Percentiles rank a stretch among this genome's conserved stretches.
These are phyloP conservation scores for Puffinus mauretanicus DNA, from an alignment of 2,113 vertebrate species.

Conservation along the genomic window DNA sequence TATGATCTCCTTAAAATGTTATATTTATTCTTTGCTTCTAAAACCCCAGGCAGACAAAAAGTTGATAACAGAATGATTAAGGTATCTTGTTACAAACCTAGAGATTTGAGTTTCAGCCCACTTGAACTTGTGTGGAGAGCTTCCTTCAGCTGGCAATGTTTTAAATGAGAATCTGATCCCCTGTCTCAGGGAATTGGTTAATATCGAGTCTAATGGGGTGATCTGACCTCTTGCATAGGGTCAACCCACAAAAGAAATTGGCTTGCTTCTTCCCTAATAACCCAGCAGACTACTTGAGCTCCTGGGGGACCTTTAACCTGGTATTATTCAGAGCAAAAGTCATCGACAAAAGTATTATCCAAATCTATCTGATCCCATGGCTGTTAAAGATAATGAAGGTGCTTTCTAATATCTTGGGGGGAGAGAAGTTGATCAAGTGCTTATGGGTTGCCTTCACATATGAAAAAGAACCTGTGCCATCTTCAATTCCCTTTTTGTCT, in stretches of 20 bases:
- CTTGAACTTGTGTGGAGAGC: neutral
- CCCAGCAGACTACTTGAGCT: neutral
- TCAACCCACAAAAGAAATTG: neutral
- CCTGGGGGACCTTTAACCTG: neutral
- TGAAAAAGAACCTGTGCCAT: neutral
- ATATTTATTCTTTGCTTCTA: constrained; percentile 39
- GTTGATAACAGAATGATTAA: neutral
- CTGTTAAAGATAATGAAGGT: neutral
- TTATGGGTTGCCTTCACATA: neutral
- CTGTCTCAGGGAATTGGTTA: neutral
- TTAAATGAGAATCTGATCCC: neutral
- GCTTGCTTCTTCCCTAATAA: neutral
- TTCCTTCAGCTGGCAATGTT: neutral
- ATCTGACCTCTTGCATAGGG: neutral
- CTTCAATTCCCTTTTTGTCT: neutral
- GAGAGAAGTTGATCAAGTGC: neutral
- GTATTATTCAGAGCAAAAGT: neutral
- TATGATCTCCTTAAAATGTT: constrained; percentile 11
- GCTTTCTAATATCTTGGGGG: neutral
- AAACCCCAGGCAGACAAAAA: neutral
- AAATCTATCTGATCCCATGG: neutral
- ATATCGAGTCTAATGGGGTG: neutral
- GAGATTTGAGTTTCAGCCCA: neutral
- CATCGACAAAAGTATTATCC: neutral
- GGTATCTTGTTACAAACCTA: neutral